Conservation (phyloP, 2,888 invertebrate species). For the Myopa testacea region DNA sequence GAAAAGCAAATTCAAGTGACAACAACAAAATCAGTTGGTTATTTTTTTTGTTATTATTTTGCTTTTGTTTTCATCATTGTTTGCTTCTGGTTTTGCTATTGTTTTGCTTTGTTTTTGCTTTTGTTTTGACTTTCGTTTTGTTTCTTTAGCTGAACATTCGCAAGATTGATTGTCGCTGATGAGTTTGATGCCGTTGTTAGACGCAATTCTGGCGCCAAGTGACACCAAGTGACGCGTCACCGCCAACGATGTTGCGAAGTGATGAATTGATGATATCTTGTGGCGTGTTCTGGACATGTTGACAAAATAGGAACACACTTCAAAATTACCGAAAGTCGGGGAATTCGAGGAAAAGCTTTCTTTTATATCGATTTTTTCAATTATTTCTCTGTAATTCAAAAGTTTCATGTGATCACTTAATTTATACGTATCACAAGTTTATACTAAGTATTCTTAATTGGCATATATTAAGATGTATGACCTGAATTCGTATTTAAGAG, state of each 20-base stretch:
- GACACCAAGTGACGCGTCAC: neutral
- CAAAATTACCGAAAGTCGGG: too few species aligned
- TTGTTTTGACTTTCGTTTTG: neutral
- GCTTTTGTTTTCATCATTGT: too few species aligned
- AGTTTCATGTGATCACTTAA: neutral
- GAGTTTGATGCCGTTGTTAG: conserved; percentile 16
- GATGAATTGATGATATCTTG: conserved; percentile 56
- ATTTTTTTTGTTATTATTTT: too few species aligned
- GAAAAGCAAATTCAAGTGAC: conserved; percentile 12
- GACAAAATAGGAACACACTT: conserved; percentile 23
- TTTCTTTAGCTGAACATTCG: neutral
- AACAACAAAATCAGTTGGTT: neutral
- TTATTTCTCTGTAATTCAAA: neutral
- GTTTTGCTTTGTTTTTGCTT: too few species aligned
- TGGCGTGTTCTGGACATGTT: conserved; percentile 59
- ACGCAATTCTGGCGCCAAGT: conserved; percentile 5
- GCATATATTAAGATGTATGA: neutral
- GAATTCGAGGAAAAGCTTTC: too few species aligned
- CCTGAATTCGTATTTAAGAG: too few species aligned
- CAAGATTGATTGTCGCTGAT: conserved; percentile 58
- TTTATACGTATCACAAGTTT: neutral
- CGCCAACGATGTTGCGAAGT: neutral
- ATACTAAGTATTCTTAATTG: neutral
- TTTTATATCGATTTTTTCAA: too few species aligned
- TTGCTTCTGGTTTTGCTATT: too few species aligned